Conservation (phyloP, 2,888 invertebrate genomes). For the Leucoptera coffeella region DNA sequence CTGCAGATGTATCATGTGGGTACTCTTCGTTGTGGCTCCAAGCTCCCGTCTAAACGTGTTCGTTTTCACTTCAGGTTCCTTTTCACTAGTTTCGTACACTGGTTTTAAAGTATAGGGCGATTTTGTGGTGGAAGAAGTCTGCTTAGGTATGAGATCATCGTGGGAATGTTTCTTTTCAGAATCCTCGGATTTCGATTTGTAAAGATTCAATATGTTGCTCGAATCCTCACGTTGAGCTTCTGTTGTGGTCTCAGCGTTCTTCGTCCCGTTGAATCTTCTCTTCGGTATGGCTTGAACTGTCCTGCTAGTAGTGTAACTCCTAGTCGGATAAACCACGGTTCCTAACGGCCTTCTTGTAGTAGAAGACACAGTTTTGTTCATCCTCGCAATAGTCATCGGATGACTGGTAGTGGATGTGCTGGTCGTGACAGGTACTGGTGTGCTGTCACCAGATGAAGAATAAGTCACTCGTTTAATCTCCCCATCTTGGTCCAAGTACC, state of each 20-base stretch:
- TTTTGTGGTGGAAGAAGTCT: constrained; percentile 23
- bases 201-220: constrained; percentile 22
- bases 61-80: constrained; percentile 32
- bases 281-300: constrained; percentile 59
- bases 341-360: constrained; percentile 50
- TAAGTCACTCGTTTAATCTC: constrained; percentile 77
- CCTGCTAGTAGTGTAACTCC: constrained; percentile 43
- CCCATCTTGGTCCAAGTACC: constrained; percentile 71
- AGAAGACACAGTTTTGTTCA: constrained; percentile 40
- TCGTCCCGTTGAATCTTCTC: constrained; percentile 24
- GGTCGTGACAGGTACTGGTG: constrained; percentile 24
- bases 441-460: constrained; percentile 45
- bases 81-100: constrained; percentile 42
- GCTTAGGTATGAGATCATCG: constrained; percentile 31
- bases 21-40: constrained; percentile 46
- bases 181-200: constrained; percentile 25
- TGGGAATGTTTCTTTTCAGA: constrained; percentile 22
- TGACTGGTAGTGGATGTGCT: constrained; percentile 23
- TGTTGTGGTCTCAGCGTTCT: constrained; percentile 17
- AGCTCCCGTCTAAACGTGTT: constrained; percentile 60
- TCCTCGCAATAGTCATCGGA: constrained; percentile 39
- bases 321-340: constrained; percentile 43
- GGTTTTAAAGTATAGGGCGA: constrained; percentile 40
- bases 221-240: constrained; percentile 25
- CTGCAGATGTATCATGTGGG: constrained; percentile 50